Base-by-base conservation (phyloP, 2,888 invertebrate genomes). In the Macaria liturata region DNA sequence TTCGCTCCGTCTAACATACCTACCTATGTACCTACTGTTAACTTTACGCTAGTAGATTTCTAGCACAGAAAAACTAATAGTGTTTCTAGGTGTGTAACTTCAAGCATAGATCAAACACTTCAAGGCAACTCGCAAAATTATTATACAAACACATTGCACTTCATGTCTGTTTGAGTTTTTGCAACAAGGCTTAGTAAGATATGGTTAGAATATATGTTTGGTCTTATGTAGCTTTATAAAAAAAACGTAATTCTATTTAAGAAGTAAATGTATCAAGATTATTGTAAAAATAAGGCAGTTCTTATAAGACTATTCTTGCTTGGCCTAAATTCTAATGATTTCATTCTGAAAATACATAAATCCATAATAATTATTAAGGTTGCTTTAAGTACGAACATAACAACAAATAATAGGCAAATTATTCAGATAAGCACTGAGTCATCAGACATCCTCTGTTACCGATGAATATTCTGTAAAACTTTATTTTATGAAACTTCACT, bases 61-160 rank as follows among this genome's bases (percentile, higher is more conserved):
- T 58, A 57, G 9, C 4, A 39, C 6, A 7, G 39, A 39, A 39
- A 7, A 8, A 39, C 5, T 39, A 39, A 49, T 20, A 20, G 20
- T 20, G 20, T 20, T 20, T 20, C 20, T 56, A 50, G 58, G 44
- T 59, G 46, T 50, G 43, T 50, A 47, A 9, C 32, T 54, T 32
- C 49, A 48, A 42, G 53, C 49, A 54, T 39, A 54, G 59, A 59
- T 59, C 52, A 54, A 54, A 62, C 34, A 49, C 59, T 54, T 78
- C 81, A 83, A 84, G 85, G 83, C 72, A 62, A 79, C 68, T 76
- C 74, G 81, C 78, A 70, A 83, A 86, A 86, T 83, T 83, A 76
- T 84, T 86, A 85, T 86, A 86, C 80, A 84, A 86, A 88, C 84
- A 77, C 59, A 66, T 55, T 78, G 78, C 76, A 76, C 72, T 69